Conservation (phyloP, 1,140 invertebrate species). For the Ceratitis capitata region DNA sequence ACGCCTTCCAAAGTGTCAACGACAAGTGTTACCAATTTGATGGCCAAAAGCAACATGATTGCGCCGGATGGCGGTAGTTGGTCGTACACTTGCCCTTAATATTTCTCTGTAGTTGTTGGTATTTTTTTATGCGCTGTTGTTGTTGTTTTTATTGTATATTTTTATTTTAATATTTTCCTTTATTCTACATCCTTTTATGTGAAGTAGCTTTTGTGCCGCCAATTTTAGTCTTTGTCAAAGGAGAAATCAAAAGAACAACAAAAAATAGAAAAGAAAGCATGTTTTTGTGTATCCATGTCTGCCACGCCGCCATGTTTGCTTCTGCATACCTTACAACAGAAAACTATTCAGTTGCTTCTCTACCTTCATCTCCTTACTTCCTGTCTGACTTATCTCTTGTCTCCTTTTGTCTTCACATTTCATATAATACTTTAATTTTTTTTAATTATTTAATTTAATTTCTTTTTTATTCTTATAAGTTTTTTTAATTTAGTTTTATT, state of each 20-base stretch:
- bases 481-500: no score
- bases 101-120: not conserved
- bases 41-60: not conserved
- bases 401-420: not conserved
- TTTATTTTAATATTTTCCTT: no score
- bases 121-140: not conserved
- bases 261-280: not conserved
- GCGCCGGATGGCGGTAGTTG: not conserved
- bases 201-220: not conserved
- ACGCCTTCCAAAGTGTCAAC: slow-evolving; percentile 42
- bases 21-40: slow-evolving; percentile 43
- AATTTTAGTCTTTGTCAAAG: not conserved
- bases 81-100: not conserved
- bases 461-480: no score
- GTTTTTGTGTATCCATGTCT: not conserved
- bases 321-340: not conserved
- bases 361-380: not conserved
- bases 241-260: not conserved
- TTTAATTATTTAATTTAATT: no score
- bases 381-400: not conserved
- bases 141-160: not conserved
- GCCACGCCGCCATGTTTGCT: not conserved
- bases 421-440: no score
- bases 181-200: not conserved
- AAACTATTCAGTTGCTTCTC: not conserved